A percentile compares a stretch with the other conserved stretches of the same genome.
Conservation (phyloP, 2,797 vertebrate species). For the Gymnothorax javanicus region DNA sequence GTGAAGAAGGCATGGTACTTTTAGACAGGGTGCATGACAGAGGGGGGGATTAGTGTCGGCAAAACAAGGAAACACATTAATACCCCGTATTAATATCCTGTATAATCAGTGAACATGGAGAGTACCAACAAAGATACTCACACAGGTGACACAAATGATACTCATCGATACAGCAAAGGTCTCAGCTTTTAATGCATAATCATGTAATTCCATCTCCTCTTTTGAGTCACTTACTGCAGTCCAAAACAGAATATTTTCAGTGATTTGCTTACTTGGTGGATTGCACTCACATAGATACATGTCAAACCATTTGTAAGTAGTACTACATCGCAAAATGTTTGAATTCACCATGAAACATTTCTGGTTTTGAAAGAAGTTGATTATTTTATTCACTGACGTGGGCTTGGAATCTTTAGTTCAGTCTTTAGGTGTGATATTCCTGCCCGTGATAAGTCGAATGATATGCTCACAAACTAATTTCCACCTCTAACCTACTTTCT, state of each 20-base stretch:
- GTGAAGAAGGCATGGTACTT: constrained; percentile 49
- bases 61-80: constrained; percentile 41
- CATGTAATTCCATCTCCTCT: not conserved
- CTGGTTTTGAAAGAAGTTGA: too few relatives aligned
- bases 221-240: constrained; percentile 3
- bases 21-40: constrained; percentile 40
- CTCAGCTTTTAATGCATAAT: not conserved
- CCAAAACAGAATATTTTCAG: not conserved
- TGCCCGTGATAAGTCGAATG: too few relatives aligned
- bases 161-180: not conserved
- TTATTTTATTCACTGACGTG: too few relatives aligned
- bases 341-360: too few relatives aligned
- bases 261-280: constrained; percentile 13
- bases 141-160: constrained; percentile 4
- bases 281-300: not conserved
- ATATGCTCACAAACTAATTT: too few relatives aligned
- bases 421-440: too few relatives aligned
- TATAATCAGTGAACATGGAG: not conserved
- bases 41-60: constrained; percentile 37
- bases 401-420: too few relatives aligned
- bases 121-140: not conserved
- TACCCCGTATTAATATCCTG: constrained; percentile 12
- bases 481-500: too few relatives aligned
- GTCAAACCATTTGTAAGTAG: too few relatives aligned
- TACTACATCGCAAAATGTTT: too few relatives aligned